Evolutionary conservation across 2,888 invertebrate species (phyloP), one percentile per base, ranked within the genome.

Genomic region (Trissoscelio sp.): DNA sequence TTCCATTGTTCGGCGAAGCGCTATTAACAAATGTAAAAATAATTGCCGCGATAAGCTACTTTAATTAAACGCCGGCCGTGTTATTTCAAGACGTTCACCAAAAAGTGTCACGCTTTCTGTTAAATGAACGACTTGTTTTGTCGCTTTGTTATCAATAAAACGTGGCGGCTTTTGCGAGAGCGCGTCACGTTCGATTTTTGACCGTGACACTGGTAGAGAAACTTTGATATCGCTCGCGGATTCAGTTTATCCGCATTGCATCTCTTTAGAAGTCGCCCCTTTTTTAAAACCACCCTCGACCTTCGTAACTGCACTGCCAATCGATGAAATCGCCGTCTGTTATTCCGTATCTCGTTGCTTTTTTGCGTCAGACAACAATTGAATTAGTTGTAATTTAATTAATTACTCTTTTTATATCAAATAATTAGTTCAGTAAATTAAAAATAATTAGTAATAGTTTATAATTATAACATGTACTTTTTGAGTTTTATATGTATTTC

Each of bases 211-310:
- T 53, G 53, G n/a, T n/a, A n/a, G 28, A 22, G 20, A 39, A 53
- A 42, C 20, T 53, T 46, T 6, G 39, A 39, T 28, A 28, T 28
- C 28, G 6, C 4, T 31, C 39, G 11, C 11, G 39, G 31, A n/a
- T 14, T 39, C 48, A 22, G n/a, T 51, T 6, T 20, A 48, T 53
- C 39, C 66, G 66, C 37, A 39, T n/a, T 66, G 12, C 64, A 66
- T 51, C 66, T 66, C 39, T 39, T 37, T 6, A 9, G 28, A 66
- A 66, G 11, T 51, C 48, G 48, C 51, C 64, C 51, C 39, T n/a
- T 66, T 66, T 66, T 51, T 37, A n/a, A 66, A 66, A 9, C 37
- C 64, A 51, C 64, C 64, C 64, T 48, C 64, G 64, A 66, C 64
- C 64, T 66, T 66, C 31, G 64, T 22, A 28, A 37, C 53, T 42